Evolutionary conservation across 2,797 vertebrate genomes (phyloP).

Genomic region (Pseudochirops corinnae): DNA sequence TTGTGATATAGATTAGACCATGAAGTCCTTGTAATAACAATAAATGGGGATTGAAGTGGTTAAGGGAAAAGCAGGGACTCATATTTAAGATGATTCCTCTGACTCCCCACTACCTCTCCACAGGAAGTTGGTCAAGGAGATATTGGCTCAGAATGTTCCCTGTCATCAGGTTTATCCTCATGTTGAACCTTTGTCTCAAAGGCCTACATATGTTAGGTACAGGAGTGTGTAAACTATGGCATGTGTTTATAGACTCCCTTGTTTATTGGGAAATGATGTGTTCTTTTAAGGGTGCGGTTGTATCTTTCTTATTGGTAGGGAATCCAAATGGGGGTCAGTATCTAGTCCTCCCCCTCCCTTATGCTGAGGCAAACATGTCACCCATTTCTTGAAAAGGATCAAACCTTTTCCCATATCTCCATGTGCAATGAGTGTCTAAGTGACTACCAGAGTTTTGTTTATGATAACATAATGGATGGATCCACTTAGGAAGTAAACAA

Average conservation of each 20-base stretch:
- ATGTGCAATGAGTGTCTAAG: neutral
- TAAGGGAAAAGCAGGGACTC: neutral
- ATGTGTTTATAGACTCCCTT: neutral
- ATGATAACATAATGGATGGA: neutral
- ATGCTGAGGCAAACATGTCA: neutral
- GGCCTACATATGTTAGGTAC: neutral
- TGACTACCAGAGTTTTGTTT: neutral
- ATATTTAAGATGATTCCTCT: neutral
- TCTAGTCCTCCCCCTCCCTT: neutral
- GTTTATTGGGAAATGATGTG: neutral
- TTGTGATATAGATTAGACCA: neutral
- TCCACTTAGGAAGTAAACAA: neutral
- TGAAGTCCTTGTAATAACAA: neutral
- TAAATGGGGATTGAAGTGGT: neutral
- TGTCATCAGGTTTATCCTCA: neutral
- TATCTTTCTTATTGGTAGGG: neutral
- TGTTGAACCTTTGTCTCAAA: neutral
- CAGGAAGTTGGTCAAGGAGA: neutral
- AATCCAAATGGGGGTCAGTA: neutral
- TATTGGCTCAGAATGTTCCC: neutral
- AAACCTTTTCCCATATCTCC: neutral
- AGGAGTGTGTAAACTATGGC: neutral
- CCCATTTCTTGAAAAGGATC: neutral
- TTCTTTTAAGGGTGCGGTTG: neutral
- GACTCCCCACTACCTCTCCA: neutral